phyloP scores from a whole-genome alignment of 1,140 invertebrate genomes.

The Drosophila gunungcola region DNA sequence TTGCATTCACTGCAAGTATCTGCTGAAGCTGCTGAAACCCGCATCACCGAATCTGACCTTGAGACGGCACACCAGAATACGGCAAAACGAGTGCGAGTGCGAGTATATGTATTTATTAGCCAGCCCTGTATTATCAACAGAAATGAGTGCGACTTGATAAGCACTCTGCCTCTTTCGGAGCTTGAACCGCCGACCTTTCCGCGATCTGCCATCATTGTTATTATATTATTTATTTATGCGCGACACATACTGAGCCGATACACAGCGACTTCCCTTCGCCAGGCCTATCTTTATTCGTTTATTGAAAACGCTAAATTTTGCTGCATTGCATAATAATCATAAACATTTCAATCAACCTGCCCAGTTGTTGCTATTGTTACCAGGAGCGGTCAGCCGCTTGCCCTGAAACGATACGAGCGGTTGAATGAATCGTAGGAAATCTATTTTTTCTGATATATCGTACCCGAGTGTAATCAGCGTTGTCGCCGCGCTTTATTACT shows the following conservation, averaged over 20 bases:
- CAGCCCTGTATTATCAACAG: constrained; percentile 39
- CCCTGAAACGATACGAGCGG: not conserved
- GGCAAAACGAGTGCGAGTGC: constrained; percentile 12
- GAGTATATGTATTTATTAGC: constrained; percentile 13
- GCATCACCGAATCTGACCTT: constrained; percentile 40
- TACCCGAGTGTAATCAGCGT: constrained; percentile 40
- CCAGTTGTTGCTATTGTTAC: constrained; percentile 24
- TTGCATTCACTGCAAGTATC: constrained; percentile 32
- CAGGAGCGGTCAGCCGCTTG: constrained; percentile 18
- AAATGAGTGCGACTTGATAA: constrained; percentile 44
- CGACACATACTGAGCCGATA: not conserved
- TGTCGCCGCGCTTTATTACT: constrained; percentile 43
- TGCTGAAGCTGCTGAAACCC: not conserved
- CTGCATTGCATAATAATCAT: constrained; percentile 43
- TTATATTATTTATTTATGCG: constrained; percentile 50
- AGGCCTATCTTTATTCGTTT: constrained; percentile 54
- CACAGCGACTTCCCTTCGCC: constrained; percentile 10
- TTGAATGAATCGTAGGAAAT: constrained; percentile 22
- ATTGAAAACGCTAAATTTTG: constrained; percentile 37
- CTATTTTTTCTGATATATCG: constrained; percentile 33
- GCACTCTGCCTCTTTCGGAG: constrained; percentile 5
- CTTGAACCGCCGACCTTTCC: constrained; percentile 43
- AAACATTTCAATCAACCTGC: constrained; percentile 26
- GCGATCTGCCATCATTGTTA: constrained; percentile 13
- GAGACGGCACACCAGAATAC: constrained; percentile 11